Conservation (phyloP, 2,113 vertebrate species). For the Rhinogobius similis region DNA sequence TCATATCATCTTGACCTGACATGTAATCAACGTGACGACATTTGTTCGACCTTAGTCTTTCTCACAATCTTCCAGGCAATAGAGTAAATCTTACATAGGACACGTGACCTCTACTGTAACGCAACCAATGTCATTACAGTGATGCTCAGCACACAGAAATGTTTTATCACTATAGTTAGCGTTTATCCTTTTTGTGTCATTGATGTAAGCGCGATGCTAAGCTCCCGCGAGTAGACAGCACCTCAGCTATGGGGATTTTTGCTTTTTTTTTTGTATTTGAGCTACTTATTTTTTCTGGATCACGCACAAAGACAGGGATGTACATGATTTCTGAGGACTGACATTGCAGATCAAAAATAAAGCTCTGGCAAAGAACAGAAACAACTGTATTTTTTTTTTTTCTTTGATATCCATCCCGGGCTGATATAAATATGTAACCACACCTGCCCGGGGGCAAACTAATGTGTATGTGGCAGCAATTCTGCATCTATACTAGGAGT, state of each 20-base stretch:
- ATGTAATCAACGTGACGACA: constrained; percentile 4
- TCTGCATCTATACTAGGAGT: background rate
- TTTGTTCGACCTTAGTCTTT: constrained; percentile 18
- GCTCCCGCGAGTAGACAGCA: constrained; percentile 40
- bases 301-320: constrained; percentile 47
- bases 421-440: background rate
- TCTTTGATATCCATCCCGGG: too few relatives aligned
- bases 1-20: constrained; percentile 37
- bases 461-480: background rate
- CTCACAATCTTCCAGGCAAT: constrained; percentile 30
- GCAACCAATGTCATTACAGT: constrained; percentile 20
- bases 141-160: constrained; percentile 31
- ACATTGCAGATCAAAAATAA: constrained; percentile 68
- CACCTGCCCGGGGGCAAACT: background rate
- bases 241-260: constrained; percentile 26
- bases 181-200: constrained; percentile 36
- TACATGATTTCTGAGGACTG: constrained; percentile 52
- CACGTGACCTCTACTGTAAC: constrained; percentile 13
- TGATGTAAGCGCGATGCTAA: constrained; percentile 42
- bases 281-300: constrained; percentile 62
- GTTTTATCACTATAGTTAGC: constrained; percentile 35
- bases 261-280: constrained; percentile 37
- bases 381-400: too few relatives aligned
- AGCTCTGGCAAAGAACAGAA: too few relatives aligned
- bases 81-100: constrained; percentile 7